Evolutionary conservation across 2,113 vertebrate genomes (phyloP).

Genomic region (Poicephalus meyeri): DNA sequence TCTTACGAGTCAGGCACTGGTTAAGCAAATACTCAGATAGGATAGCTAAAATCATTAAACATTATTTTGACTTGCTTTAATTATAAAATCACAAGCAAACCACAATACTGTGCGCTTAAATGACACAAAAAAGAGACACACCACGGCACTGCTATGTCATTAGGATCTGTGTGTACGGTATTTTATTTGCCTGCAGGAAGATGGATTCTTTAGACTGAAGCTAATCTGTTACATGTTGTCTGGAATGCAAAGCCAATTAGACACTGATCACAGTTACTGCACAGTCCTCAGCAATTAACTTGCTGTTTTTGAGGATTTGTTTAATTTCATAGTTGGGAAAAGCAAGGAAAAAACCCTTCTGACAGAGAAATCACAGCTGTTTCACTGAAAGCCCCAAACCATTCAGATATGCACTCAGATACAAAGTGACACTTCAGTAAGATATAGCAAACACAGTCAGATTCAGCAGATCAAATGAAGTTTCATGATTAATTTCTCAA

Average conservation of each 20-base stretch:
- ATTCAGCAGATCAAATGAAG: neutral
- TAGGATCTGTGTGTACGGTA: neutral
- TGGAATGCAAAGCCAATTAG: conserved; percentile 34
- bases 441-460: neutral
- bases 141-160: conserved; percentile 1
- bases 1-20: neutral
- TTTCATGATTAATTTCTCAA: neutral
- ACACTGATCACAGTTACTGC: neutral
- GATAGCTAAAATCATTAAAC: neutral
- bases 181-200: conserved; percentile 10
- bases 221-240: conserved; percentile 39
- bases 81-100: neutral
- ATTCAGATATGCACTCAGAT: neutral
- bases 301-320: conserved; percentile 3
- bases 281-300: conserved; percentile 5
- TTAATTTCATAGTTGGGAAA: conserved; percentile 12
- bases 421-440: neutral
- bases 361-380: neutral
- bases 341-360: neutral
- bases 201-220: conserved; percentile 11
- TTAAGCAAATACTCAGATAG: neutral
- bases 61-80: neutral
- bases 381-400: neutral
- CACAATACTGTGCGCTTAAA: neutral
- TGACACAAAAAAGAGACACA: neutral